Evolutionary conservation across 2,888 invertebrate genomes (phyloP).

Genomic region (Leucoptera coffeella): DNA sequence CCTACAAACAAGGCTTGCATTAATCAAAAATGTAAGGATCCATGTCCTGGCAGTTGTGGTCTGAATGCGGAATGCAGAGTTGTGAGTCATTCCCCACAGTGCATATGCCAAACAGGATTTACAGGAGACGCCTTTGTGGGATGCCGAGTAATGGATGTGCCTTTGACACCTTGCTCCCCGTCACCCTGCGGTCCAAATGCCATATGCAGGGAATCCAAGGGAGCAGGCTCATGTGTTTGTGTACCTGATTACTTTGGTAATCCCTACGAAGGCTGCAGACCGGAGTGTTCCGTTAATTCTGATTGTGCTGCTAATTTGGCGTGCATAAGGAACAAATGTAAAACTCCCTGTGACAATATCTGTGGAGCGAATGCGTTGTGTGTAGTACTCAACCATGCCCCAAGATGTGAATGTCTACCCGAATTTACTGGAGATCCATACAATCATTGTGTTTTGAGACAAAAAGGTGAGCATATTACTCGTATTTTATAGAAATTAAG

Average conservation of each 20-base stretch:
- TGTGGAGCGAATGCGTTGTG: constrained; percentile 71
- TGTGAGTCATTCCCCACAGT: constrained; percentile 69
- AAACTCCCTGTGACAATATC: constrained; percentile 67
- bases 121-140: constrained; percentile 60
- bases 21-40: constrained; percentile 67
- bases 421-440: constrained; percentile 60
- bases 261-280: constrained; percentile 72
- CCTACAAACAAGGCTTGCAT: constrained; percentile 62
- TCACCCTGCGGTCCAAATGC: constrained; percentile 72
- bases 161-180: constrained; percentile 58
- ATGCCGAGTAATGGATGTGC: constrained; percentile 39
- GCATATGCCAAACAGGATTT: constrained; percentile 59
- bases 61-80: constrained; percentile 64
- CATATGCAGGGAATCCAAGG: constrained; percentile 60
- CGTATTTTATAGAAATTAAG: no score
- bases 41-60: constrained; percentile 70
- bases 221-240: constrained; percentile 65
- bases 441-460: constrained; percentile 40
- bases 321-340: constrained; percentile 68
- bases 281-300: constrained; percentile 67
- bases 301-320: constrained; percentile 67
- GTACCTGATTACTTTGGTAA: constrained; percentile 64
- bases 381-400: constrained; percentile 64
- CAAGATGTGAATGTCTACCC: constrained; percentile 60
- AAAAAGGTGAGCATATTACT: constrained; percentile 15